Percentiles rank a stretch among this genome's conserved stretches.
These are phyloP conservation scores for Drosophila gaucha DNA, from an alignment of 2,888 invertebrate species.

Conservation along the genomic window DNA sequence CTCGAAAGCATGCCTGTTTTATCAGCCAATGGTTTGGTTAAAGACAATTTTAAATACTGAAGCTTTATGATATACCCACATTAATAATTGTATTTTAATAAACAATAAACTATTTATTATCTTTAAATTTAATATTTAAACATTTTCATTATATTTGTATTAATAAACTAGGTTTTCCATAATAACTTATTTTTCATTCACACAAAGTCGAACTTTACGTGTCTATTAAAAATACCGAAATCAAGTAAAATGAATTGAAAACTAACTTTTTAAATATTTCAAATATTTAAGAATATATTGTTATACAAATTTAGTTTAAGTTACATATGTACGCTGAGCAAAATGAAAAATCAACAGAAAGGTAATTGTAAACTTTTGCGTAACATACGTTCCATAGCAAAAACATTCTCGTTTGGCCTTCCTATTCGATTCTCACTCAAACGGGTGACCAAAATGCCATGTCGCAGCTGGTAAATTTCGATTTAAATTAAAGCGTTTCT, in stretches of 20 bases:
- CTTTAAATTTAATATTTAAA: neutral
- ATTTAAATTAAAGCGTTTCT: constrained; percentile 3
- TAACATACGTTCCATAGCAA: constrained; percentile 5
- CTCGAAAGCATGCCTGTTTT: neutral
- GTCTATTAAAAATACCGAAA: neutral
- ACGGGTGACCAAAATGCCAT: constrained; percentile 12
- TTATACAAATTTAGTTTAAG: neutral
- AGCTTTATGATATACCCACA: neutral
- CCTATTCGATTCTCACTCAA: constrained; percentile 40
- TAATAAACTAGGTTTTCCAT: constrained; percentile 7
- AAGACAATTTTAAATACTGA: constrained; percentile 4
- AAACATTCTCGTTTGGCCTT: constrained; percentile 15
- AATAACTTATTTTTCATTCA: constrained; percentile 1
- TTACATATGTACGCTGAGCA: neutral
- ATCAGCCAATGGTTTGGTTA: neutral
- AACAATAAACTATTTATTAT: constrained; percentile 11
- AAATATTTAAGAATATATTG: constrained; percentile 12
- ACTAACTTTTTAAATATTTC: neutral
- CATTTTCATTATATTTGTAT: constrained; percentile 7
- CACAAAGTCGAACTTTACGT: constrained; percentile 2
- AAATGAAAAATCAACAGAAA: constrained; percentile 11
- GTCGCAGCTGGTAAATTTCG: neutral
- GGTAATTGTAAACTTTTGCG: constrained; percentile 6
- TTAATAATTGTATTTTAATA: neutral
- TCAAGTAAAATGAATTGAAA: neutral